phyloP scores from a whole-genome alignment of 2,888 invertebrate species.

The Ctenicera cuprea region DNA sequence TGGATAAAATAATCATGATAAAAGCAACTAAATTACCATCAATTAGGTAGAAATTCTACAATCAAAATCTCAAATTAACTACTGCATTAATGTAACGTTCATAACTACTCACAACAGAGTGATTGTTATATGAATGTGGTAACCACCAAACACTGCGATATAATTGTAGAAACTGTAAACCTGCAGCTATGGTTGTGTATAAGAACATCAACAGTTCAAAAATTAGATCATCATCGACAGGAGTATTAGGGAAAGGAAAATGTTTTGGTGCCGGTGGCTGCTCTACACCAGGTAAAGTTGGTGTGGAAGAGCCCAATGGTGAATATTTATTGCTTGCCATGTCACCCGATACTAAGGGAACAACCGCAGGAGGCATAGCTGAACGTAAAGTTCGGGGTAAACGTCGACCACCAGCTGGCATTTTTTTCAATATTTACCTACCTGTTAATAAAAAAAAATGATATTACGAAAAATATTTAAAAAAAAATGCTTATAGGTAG shows the following conservation, averaged over 20 bases:
- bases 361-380: slow-evolving; percentile 60
- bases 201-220: slow-evolving; percentile 92
- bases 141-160: slow-evolving; percentile 99
- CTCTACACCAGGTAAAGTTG: slow-evolving; percentile 67
- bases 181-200: slow-evolving; percentile 86
- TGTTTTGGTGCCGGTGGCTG: slow-evolving; percentile 82
- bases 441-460: not conserved
- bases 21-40: slow-evolving; percentile 91
- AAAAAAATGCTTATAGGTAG: too few relatives aligned
- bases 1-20: slow-evolving; percentile 86
- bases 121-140: slow-evolving; percentile 91
- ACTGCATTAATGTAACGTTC: not conserved
- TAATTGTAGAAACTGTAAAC: slow-evolving; percentile 94
- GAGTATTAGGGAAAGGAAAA: slow-evolving; percentile 86
- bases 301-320: slow-evolving; percentile 62
- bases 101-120: slow-evolving; percentile 84
- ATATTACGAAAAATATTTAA: too few relatives aligned
- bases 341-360: slow-evolving; percentile 63
- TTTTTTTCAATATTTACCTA: slow-evolving; percentile 16
- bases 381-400: slow-evolving; percentile 62
- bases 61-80: not conserved
- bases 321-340: slow-evolving; percentile 63
- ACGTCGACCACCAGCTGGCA: slow-evolving; percentile 59
- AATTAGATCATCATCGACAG: slow-evolving; percentile 85
- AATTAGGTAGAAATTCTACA: slow-evolving; percentile 96